phyloP scores from a whole-genome alignment of 2,797 vertebrate genomes.

The Notolepis coatsorum region DNA sequence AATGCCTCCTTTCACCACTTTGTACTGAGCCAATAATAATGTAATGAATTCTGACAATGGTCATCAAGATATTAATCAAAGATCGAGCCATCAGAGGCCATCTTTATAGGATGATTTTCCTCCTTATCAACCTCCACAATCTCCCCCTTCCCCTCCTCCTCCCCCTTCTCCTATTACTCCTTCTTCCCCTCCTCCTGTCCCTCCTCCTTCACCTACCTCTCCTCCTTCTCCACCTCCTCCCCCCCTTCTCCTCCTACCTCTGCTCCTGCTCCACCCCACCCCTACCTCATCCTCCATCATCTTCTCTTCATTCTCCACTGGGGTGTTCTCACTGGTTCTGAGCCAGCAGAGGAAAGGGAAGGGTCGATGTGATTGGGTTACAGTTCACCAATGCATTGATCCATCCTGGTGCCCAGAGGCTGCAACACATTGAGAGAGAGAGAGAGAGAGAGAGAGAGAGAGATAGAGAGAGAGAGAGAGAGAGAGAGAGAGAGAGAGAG shows the following conservation, averaged over 20 bases:
- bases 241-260: neutral
- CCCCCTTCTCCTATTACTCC: neutral
- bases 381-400: conserved; percentile 63
- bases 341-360: conserved; percentile 46
- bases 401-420: conserved; percentile 35
- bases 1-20: neutral
- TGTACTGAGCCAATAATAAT: neutral
- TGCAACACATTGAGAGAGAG: conserved; percentile 40
- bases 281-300: too few species aligned
- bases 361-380: conserved; percentile 66
- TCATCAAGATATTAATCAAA: neutral
- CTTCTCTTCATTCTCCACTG: neutral
- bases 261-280: neutral
- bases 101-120: neutral
- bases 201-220: neutral
- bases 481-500: conserved; percentile 6
- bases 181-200: too few species aligned
- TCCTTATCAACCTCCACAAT: neutral
- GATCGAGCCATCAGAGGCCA: too few species aligned
- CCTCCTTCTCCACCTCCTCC: neutral
- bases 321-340: conserved; percentile 27
- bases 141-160: neutral
- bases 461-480: conserved; percentile 22
- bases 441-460: conserved; percentile 15
- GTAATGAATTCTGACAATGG: neutral